phyloP scores from a whole-genome alignment of 2,888 invertebrate species.

The Bombylius discolor region DNA sequence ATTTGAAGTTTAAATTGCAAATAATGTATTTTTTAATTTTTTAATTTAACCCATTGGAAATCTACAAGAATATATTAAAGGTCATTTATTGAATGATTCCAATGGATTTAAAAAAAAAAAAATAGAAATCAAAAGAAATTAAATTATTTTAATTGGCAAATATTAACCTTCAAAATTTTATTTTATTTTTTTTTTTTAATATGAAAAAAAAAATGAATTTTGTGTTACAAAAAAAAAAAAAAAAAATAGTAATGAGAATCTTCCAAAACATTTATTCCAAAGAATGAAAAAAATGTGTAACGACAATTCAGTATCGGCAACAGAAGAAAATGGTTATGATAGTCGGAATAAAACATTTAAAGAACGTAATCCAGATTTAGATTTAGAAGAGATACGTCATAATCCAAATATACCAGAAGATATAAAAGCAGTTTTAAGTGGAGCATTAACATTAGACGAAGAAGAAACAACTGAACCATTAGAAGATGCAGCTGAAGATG shows the following conservation, averaged over 20 bases:
- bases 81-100: no score
- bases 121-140: no score
- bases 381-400: slow-evolving; percentile 35
- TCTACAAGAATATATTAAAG: no score
- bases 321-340: neutral
- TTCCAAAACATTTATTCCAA: slow-evolving; percentile 21
- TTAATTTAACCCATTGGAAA: no score
- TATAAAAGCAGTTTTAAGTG: slow-evolving; percentile 34
- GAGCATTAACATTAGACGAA: slow-evolving; percentile 29
- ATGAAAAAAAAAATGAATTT: no score
- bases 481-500: neutral
- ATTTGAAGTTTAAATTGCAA: no score
- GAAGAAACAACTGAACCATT: slow-evolving; percentile 16
- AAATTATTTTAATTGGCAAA: no score
- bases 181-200: no score
- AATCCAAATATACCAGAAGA: slow-evolving; percentile 37
- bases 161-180: no score
- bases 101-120: no score
- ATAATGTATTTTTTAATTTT: no score
- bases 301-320: slow-evolving; percentile 18
- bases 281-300: slow-evolving; percentile 37
- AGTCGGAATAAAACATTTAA: slow-evolving; percentile 34
- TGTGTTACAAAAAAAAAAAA: no score
- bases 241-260: slow-evolving; percentile 14
- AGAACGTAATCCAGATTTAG: slow-evolving; percentile 36